Conservation (phyloP, 1,140 invertebrate species). For the Hermetia illucens region DNA sequence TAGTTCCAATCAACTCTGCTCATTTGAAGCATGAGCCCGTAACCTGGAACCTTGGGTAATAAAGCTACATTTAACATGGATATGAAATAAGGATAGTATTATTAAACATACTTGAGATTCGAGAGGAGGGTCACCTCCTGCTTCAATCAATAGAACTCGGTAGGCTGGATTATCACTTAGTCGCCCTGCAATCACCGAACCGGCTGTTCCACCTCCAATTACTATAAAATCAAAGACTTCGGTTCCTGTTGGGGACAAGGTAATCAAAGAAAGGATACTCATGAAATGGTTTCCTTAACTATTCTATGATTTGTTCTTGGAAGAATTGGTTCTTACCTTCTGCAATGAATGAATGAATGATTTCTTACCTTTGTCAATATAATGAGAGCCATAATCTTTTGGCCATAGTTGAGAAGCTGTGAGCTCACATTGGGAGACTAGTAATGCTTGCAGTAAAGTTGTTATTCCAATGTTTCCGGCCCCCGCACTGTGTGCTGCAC, state of each 20-base stretch:
- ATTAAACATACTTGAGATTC: slow-evolving; percentile 12
- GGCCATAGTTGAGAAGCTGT: slow-evolving; percentile 36
- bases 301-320: too few relatives aligned
- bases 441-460: slow-evolving; percentile 32
- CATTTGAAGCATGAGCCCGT: slow-evolving; percentile 68
- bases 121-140: slow-evolving; percentile 20
- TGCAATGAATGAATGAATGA: not conserved
- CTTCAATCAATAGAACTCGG: slow-evolving; percentile 31
- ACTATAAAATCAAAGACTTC: slow-evolving; percentile 14
- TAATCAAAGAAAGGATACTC: too few relatives aligned
- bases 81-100: too few relatives aligned
- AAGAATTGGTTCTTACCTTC: too few relatives aligned
- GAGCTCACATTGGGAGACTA: slow-evolving; percentile 37
- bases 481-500: slow-evolving; percentile 10
- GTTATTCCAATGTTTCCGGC: slow-evolving; percentile 24
- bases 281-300: too few relatives aligned
- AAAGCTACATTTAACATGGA: too few relatives aligned
- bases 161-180: slow-evolving; percentile 25
- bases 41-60: slow-evolving; percentile 54
- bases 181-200: slow-evolving; percentile 29
- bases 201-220: slow-evolving; percentile 15
- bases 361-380: slow-evolving; percentile 24
- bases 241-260: too few relatives aligned
- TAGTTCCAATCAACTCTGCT: slow-evolving; percentile 78
- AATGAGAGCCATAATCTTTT: slow-evolving; percentile 33